A percentile compares a stretch with the other conserved stretches of the same genome.
Evolutionary conservation across 2,113 vertebrate species (phyloP).

Genomic region (Actenoides lindsayi): DNA sequence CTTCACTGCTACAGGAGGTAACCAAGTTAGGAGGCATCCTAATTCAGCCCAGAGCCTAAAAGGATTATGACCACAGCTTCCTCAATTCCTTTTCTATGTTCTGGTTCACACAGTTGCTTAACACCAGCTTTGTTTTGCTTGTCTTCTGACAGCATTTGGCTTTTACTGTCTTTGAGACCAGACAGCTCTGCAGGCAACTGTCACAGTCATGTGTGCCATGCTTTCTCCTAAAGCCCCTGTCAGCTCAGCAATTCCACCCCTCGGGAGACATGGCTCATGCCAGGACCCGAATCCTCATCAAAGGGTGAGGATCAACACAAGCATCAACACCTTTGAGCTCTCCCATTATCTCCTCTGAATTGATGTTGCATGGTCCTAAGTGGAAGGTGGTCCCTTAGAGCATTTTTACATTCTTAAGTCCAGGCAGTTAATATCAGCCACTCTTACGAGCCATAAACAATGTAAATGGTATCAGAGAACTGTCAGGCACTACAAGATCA

Average conservation of each 20-base stretch:
- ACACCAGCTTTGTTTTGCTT: not conserved
- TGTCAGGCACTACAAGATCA: not conserved
- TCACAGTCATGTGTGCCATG: not conserved
- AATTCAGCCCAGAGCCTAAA: conserved; percentile 22
- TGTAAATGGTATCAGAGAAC: not conserved
- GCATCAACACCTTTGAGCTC: not conserved
- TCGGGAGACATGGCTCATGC: not conserved
- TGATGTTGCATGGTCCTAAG: not conserved
- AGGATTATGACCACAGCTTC: not conserved
- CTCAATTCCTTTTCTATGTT: conserved; percentile 31
- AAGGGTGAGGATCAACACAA: not conserved
- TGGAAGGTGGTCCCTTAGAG: not conserved
- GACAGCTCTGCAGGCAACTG: not conserved
- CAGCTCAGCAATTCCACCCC: not conserved
- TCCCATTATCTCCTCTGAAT: not conserved
- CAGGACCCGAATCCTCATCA: not conserved
- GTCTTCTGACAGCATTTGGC: not conserved
- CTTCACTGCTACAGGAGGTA: not conserved
- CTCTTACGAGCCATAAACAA: not conserved
- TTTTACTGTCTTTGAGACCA: not conserved
- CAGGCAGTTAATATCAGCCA: not conserved
- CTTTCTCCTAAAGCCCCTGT: not conserved
- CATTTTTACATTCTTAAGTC: not conserved
- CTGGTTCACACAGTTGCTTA: conserved; percentile 25
- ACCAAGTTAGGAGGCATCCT: not conserved